Percentiles rank a stretch among this genome's conserved stretches.
phyloP scores from a whole-genome alignment of 2,888 invertebrate species.

The Meloe dianella region DNA sequence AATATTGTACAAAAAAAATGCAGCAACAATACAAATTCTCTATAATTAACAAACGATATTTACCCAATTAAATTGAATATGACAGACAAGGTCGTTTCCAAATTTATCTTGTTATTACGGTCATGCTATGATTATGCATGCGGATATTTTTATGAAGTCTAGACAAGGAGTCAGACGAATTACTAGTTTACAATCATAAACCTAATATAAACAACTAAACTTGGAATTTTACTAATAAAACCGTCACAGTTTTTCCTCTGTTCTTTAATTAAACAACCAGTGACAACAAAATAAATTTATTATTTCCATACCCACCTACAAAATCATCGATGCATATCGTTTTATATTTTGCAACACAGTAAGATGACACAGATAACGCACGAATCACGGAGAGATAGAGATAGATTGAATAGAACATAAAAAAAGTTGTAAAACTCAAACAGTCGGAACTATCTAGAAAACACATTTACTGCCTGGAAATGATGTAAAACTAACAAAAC shows the following conservation, averaged over 20 bases:
- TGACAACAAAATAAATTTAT: neutral
- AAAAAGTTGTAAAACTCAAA: neutral
- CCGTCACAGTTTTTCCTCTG: neutral
- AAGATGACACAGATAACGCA: neutral
- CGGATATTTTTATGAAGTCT: conserved; percentile 56
- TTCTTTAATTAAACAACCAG: neutral
- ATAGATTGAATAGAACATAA: neutral
- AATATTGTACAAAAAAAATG: too few relatives aligned
- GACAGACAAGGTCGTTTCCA: conserved; percentile 44
- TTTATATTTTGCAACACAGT: neutral
- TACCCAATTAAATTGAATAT: neutral
- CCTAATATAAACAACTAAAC: conserved; percentile 10
- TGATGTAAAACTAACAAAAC: conserved; percentile 7
- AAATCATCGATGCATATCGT: conserved; percentile 1
- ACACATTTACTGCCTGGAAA: conserved; percentile 7
- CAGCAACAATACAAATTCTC: neutral
- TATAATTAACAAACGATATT: neutral
- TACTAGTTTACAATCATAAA: conserved; percentile 34
- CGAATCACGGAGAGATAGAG: neutral
- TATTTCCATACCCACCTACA: neutral
- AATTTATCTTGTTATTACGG: conserved; percentile 44
- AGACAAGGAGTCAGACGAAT: conserved; percentile 50
- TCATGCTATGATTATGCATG: conserved; percentile 51
- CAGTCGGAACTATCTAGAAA: conserved; percentile 5
- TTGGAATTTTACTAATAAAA: conserved; percentile 7